Percentiles rank a stretch among this genome's conserved stretches.
Conservation (phyloP, 2,113 vertebrate genomes). For the Acinonyx jubatus region DNA sequence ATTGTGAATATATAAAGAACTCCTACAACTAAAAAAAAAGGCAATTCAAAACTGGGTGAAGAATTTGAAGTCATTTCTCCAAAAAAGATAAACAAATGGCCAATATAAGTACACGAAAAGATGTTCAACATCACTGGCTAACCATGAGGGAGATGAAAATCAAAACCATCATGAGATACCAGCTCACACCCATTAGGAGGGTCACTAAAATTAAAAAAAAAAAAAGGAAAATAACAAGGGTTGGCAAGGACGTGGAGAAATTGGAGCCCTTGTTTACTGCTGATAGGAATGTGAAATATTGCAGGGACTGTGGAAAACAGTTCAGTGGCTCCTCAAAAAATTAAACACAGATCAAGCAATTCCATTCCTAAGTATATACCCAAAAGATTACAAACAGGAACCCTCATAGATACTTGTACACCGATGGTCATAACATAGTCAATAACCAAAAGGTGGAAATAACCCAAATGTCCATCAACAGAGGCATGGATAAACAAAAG, state of each 20-base stretch:
- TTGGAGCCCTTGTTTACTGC: background rate
- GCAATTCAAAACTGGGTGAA: background rate
- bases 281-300: background rate
- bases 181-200: background rate
- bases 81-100: background rate
- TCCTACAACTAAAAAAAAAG: background rate
- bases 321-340: background rate
- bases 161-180: background rate
- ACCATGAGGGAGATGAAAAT: background rate
- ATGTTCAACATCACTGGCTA: background rate
- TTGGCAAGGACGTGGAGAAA: background rate
- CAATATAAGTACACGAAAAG: background rate
- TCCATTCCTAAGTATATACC: background rate
- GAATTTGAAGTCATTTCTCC: background rate
- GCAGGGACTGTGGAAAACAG: background rate
- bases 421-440: background rate
- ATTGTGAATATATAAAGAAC: background rate
- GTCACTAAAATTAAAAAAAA: background rate
- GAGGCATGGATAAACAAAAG: background rate
- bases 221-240: background rate
- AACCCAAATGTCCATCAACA: background rate
- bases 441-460: background rate
- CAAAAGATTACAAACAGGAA: background rate
- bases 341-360: background rate
- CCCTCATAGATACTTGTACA: background rate